Conservation (phyloP, 2,888 invertebrate genomes). For the Micoletzkya japonica region DNA sequence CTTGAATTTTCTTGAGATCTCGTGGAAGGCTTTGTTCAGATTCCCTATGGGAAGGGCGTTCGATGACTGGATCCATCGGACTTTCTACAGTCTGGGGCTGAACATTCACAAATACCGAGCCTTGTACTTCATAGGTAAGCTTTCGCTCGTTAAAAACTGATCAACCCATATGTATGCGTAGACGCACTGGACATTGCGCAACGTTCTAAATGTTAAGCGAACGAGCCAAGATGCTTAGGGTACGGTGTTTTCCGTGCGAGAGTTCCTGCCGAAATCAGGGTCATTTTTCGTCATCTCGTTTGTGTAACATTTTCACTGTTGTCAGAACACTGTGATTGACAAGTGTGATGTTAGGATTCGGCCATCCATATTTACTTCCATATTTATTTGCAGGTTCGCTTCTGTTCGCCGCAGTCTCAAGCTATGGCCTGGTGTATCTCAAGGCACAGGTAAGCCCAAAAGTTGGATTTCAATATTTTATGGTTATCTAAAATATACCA, state of each 20-base stretch:
- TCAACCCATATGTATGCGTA: too few relatives aligned
- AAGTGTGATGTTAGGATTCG: too few relatives aligned
- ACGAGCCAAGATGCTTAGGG: too few relatives aligned
- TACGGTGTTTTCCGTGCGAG: too few relatives aligned
- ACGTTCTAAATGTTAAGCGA: too few relatives aligned
- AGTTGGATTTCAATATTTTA: background rate
- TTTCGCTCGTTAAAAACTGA: background rate
- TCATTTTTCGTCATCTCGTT: too few relatives aligned
- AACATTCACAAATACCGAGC: constrained; percentile 14
- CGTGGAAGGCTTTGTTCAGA: background rate
- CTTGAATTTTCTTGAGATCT: background rate
- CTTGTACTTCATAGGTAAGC: constrained; percentile 17
- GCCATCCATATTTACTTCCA: too few relatives aligned
- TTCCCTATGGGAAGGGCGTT: constrained; percentile 17
- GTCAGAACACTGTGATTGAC: too few relatives aligned
- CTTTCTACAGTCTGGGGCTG: constrained; percentile 22
- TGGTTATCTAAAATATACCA: background rate
- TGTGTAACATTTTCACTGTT: too few relatives aligned
- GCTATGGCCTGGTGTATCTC: constrained; percentile 56
- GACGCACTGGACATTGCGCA: too few relatives aligned
- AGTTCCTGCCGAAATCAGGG: too few relatives aligned
- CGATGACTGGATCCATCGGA: constrained; percentile 28
- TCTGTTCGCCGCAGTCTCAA: constrained; percentile 48
- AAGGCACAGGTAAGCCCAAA: constrained; percentile 48
- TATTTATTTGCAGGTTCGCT: constrained; percentile 39